A percentile compares a stretch with the other conserved stretches of the same genome.
These are phyloP conservation scores for Ectobius pallidus DNA, from an alignment of 2,888 invertebrate species.

Conservation along the genomic window DNA sequence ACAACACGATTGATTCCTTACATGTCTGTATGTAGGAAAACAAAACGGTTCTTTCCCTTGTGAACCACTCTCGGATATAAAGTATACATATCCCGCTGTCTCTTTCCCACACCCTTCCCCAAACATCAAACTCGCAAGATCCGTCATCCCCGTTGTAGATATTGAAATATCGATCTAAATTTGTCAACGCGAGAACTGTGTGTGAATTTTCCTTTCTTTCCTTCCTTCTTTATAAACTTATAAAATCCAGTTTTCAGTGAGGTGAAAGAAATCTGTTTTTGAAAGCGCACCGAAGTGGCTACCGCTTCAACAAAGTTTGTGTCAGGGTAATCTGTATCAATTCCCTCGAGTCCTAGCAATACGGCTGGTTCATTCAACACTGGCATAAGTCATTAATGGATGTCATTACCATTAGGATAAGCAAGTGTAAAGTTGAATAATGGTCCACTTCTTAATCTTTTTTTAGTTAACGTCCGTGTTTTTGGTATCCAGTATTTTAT, in stretches of 20 bases:
- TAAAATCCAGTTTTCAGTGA: background rate
- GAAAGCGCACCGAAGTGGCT: background rate
- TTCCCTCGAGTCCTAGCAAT: background rate
- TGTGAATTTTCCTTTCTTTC: background rate
- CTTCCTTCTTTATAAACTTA: background rate
- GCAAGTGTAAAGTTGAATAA: too few relatives aligned
- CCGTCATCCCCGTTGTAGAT: background rate
- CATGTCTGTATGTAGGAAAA: too few relatives aligned
- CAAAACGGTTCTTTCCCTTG: too few relatives aligned
- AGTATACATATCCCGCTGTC: background rate
- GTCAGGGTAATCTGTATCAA: background rate
- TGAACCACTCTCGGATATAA: too few relatives aligned
- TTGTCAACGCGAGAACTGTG: constrained; percentile 18
- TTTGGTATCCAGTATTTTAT: too few relatives aligned
- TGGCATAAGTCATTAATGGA: too few relatives aligned
- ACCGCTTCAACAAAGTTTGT: background rate
- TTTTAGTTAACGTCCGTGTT: too few relatives aligned
- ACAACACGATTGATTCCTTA: too few relatives aligned
- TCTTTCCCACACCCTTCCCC: background rate
- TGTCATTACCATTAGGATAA: too few relatives aligned
- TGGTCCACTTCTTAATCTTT: too few relatives aligned
- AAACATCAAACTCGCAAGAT: background rate
- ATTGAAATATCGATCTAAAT: constrained; percentile 16
- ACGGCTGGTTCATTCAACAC: too few relatives aligned
- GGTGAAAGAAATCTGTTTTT: constrained; percentile 1